Percentiles rank a stretch among this genome's conserved stretches.
These are phyloP conservation scores for Lacanobia oleracea DNA, from an alignment of 2,888 invertebrate species.

Conservation along the genomic window DNA sequence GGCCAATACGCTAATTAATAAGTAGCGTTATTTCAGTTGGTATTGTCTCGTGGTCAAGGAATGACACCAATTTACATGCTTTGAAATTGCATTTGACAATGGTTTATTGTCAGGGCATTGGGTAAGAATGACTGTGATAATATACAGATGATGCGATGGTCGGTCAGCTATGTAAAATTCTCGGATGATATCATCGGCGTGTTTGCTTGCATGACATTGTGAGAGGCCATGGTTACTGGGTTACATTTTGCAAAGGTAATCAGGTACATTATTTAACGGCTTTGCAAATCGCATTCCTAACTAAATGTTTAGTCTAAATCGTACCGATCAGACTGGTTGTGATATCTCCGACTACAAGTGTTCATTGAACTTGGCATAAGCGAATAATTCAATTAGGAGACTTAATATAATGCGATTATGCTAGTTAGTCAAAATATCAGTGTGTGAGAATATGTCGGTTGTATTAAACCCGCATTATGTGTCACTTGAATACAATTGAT, in stretches of 20 bases:
- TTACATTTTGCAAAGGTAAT: constrained; percentile 74
- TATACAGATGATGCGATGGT: constrained; percentile 72
- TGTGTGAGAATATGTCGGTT: constrained; percentile 29
- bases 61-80: constrained; percentile 55
- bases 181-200: constrained; percentile 79
- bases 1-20: constrained; percentile 60
- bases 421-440: constrained; percentile 48
- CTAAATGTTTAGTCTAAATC: constrained; percentile 35
- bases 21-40: constrained; percentile 43
- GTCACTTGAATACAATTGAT: constrained; percentile 32
- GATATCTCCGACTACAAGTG: constrained; percentile 53
- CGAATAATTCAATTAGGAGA: constrained; percentile 65
- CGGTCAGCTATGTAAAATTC: constrained; percentile 68
- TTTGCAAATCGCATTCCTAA: constrained; percentile 52
- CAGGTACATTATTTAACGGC: constrained; percentile 64
- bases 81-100: constrained; percentile 59
- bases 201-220: constrained; percentile 66
- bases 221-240: constrained; percentile 71
- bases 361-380: constrained; percentile 62
- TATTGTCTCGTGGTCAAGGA: constrained; percentile 59
- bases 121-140: constrained; percentile 54
- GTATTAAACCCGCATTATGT: constrained; percentile 10
- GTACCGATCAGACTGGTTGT: constrained; percentile 46
- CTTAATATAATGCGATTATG: constrained; percentile 64
- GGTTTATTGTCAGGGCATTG: constrained; percentile 58